Evolutionary conservation across 1,140 invertebrate genomes (phyloP).

Genomic region (Agrypnia vestita): DNA sequence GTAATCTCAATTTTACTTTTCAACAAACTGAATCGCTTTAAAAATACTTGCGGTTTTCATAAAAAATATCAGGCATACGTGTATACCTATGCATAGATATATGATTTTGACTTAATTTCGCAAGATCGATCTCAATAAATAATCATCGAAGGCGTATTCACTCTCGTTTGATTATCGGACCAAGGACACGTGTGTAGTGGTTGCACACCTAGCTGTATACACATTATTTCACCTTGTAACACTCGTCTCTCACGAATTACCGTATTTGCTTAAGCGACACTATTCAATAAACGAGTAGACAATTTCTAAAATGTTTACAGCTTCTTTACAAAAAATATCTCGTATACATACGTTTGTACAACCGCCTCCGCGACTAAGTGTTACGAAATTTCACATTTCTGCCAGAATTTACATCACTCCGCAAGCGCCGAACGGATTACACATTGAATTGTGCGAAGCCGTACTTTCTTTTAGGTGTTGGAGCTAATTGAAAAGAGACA

Average conservation of each 20-base stretch:
- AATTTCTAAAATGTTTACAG: slow-evolving; percentile 9
- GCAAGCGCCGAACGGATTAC: not conserved
- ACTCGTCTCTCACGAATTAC: not conserved
- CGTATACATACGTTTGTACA: slow-evolving; percentile 16
- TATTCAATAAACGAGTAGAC: slow-evolving; percentile 4
- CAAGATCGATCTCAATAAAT: not conserved
- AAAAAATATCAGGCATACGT: no score
- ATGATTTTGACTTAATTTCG: not conserved
- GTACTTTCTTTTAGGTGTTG: not conserved
- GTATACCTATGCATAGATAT: no score
- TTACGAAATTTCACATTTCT: slow-evolving; percentile 44
- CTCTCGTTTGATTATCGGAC: not conserved
- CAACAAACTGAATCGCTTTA: no score
- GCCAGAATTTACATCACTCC: not conserved
- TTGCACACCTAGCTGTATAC: not conserved
- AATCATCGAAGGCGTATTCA: no score
- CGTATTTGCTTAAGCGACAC: slow-evolving; percentile 7
- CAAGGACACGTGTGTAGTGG: not conserved
- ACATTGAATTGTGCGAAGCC: not conserved
- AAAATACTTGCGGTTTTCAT: no score
- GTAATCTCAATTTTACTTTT: no score
- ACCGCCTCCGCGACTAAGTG: not conserved
- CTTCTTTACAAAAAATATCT: slow-evolving; percentile 18
- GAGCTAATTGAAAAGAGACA: not conserved
- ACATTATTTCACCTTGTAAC: slow-evolving; percentile 15